These are phyloP conservation scores for Ectropis grisescens DNA, from an alignment of 1,140 invertebrate species.

Conservation along the genomic window DNA sequence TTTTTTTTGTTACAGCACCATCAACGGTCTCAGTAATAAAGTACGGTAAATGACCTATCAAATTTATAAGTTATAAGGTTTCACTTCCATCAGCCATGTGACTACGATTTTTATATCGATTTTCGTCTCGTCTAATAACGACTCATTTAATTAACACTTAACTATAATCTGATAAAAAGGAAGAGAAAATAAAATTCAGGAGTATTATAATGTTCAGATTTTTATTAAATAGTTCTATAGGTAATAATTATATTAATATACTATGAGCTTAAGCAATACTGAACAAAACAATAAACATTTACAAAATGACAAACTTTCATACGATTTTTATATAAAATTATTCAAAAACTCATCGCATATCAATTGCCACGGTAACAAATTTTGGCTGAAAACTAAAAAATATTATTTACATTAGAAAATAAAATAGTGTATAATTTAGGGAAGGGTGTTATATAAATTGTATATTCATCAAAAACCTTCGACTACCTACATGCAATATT, in stretches of 20 bases:
- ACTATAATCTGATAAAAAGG: too few species aligned
- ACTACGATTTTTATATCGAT: too few species aligned
- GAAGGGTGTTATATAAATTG: too few species aligned
- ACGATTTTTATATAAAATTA: constrained; percentile 47
- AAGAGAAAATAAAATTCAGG: too few species aligned
- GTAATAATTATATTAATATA: constrained; percentile 44
- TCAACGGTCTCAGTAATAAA: too few species aligned
- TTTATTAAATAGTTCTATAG: constrained; percentile 49
- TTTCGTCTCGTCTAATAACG: too few species aligned
- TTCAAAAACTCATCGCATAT: constrained; percentile 20
- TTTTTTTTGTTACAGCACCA: too few species aligned
- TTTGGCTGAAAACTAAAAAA: constrained; percentile 12
- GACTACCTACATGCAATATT: constrained; percentile 6
- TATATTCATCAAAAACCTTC: constrained; percentile 26
- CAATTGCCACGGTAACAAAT: constrained; percentile 41
- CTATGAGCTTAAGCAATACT: constrained; percentile 56
- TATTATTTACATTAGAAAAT: constrained; percentile 18
- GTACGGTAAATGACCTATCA: too few species aligned
- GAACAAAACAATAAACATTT: constrained; percentile 66
- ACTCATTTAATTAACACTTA: too few species aligned
- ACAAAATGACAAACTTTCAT: constrained; percentile 45
- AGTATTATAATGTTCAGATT: too few species aligned
- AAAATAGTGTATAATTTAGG: constrained; percentile 9
- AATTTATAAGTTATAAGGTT: too few species aligned
- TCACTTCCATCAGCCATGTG: too few species aligned